phyloP scores from a whole-genome alignment of 2,888 invertebrate species.

The Xanthia togata region DNA sequence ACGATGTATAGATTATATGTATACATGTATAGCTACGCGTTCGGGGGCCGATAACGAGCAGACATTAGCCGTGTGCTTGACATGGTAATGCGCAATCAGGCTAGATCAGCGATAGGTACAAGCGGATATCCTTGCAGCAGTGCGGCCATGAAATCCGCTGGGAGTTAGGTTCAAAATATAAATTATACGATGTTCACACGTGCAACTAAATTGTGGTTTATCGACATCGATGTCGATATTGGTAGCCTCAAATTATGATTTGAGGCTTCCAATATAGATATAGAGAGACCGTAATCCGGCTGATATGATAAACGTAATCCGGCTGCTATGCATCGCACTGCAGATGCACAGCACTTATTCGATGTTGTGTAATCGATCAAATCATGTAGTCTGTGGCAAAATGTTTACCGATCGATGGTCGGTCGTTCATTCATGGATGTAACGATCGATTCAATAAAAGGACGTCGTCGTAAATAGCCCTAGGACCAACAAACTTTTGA shows the following conservation, averaged over 20 bases:
- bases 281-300: no score
- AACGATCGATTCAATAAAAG: no score
- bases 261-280: no score
- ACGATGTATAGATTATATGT: neutral
- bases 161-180: neutral
- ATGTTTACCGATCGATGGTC: no score
- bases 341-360: neutral
- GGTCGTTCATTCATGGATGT: neutral
- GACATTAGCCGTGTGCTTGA: conserved; percentile 75
- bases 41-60: conserved; percentile 70
- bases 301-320: no score
- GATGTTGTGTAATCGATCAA: neutral
- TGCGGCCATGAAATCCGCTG: conserved; percentile 61
- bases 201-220: neutral
- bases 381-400: neutral
- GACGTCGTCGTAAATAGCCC: no score
- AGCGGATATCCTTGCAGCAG: conserved; percentile 64
- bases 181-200: neutral
- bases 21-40: conserved; percentile 30
- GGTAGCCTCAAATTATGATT: no score
- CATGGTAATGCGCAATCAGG: conserved; percentile 81
- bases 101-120: conserved; percentile 74
- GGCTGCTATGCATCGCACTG: no score
- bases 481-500: no score
- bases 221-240: neutral